Evolutionary conservation across 2,113 vertebrate genomes (phyloP).

Genomic region (Istiophorus platypterus): DNA sequence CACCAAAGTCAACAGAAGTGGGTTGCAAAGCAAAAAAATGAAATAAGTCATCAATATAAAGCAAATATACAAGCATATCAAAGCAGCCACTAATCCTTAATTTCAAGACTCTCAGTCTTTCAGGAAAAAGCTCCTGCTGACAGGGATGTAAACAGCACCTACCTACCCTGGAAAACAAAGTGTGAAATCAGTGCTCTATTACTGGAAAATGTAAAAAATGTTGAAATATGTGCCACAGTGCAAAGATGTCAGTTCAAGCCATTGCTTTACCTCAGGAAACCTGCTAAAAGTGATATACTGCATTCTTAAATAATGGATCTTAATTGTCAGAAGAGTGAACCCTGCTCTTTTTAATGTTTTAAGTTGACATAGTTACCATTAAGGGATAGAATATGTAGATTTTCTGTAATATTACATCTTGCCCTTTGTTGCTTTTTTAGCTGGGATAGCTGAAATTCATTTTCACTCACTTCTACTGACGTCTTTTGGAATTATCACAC

Average conservation of each 20-base stretch:
- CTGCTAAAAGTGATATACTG: neutral
- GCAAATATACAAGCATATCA: constrained; percentile 65
- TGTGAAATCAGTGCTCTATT: constrained; percentile 27
- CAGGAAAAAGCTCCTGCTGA: constrained; percentile 18
- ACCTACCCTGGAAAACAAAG: neutral
- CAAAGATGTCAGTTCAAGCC: neutral
- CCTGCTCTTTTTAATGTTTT: neutral
- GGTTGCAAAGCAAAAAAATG: constrained; percentile 18
- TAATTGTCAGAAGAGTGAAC: neutral
- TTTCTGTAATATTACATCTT: neutral
- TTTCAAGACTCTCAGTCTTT: constrained; percentile 3
- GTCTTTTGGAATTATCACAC: constrained; percentile 38
- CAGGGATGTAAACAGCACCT: neutral
- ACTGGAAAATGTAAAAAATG: constrained; percentile 5
- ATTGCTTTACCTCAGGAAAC: neutral
- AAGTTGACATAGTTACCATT: neutral
- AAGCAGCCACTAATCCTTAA: constrained; percentile 63
- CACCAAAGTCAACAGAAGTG: constrained; percentile 13
- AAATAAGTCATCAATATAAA: constrained; percentile 63
- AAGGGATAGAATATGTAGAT: neutral
- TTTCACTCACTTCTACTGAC: neutral
- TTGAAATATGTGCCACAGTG: neutral
- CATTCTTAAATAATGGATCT: constrained; percentile 37
- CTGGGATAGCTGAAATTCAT: neutral
- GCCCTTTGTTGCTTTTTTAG: neutral